Evolutionary conservation across 1,140 invertebrate species (phyloP), one percentile per base, ranked within the genome.

Genomic region (Scaptomyza pallida): DNA sequence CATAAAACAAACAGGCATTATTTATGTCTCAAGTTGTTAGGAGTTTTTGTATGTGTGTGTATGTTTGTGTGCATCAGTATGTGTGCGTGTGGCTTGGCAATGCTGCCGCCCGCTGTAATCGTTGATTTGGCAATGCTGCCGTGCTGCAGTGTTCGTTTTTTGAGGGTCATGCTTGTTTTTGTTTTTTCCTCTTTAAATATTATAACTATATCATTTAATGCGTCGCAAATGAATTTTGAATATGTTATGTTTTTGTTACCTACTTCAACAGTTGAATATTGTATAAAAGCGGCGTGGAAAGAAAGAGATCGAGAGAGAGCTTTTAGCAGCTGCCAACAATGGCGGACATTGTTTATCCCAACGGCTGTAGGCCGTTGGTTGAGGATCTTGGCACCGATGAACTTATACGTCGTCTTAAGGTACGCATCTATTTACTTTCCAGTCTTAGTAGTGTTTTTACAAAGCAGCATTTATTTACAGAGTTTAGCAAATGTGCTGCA

Each of bases 361-460:
- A 95, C 91, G 96, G 96, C 89, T 97, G 96, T 92, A 94, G 96
- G 79, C 95, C 96, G 72, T 95, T 99, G 57, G 96, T 94, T 68
- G 97, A 98, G 92, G 98, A 99, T 93, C 93, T 99, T 45, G 96
- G 97, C 61, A 95, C 97, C 30, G 98, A 99, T 94, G 98, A 99
- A 92, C 93, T 99, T 41, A 98, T 99, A 77, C 93, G 97, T 69
- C 94, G 98, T 89, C 93, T 99, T 13, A 99, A 99, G 94, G 96
- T 97, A 92, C 50, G 56, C 52, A 63, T 17, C 2, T 1, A 3
- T 16, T 1, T 63, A 44, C 47, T 19, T 41, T n/a, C 15, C 23
- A 19, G 3, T 4, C 0, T 6, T 30, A 10, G 47, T 10, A 35
- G 23, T 62, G 15, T 16, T 50, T 6, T 23, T 51, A n/a, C n/a